phyloP scores from a whole-genome alignment of 2,797 vertebrate species.

The Anisognathus igniventris region DNA sequence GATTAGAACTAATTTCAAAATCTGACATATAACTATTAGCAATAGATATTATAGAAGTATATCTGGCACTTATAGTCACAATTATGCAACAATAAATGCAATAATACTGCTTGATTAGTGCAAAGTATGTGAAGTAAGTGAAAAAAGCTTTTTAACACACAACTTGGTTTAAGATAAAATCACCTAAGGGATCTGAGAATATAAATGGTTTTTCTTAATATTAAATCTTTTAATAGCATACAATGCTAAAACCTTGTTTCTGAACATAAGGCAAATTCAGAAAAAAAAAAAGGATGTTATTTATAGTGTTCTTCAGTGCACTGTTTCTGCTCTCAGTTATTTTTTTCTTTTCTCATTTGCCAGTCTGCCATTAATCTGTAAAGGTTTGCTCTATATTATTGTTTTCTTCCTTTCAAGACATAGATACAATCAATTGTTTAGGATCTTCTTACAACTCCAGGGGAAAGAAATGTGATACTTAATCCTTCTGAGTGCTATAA shows the following conservation, averaged over 20 bases:
- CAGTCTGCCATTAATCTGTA: not conserved
- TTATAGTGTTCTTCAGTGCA: not conserved
- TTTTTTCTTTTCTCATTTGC: conserved; percentile 17
- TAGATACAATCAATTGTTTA: conserved; percentile 10
- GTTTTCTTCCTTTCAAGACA: not conserved
- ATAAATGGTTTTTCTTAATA: conserved; percentile 26
- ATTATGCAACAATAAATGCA: conserved; percentile 38
- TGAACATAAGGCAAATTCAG: not conserved
- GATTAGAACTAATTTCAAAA: not conserved
- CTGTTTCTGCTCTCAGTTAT: not conserved
- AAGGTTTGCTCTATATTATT: not conserved
- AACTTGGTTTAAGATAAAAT: conserved; percentile 14
- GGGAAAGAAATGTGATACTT: conserved; percentile 3
- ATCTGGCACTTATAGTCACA: conserved; percentile 28
- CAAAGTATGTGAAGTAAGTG: conserved; percentile 15
- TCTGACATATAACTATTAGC: not conserved
- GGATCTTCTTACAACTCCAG: not conserved
- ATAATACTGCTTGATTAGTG: conserved; percentile 4
- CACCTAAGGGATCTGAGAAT: not conserved
- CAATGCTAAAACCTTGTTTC: not conserved
- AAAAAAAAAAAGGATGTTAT: not conserved
- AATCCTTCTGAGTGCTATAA: not conserved
- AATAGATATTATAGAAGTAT: not conserved
- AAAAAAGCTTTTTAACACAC: not conserved
- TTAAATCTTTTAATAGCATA: not conserved